Conservation (phyloP, 2,113 vertebrate genomes). For the Narcine bancroftii region DNA sequence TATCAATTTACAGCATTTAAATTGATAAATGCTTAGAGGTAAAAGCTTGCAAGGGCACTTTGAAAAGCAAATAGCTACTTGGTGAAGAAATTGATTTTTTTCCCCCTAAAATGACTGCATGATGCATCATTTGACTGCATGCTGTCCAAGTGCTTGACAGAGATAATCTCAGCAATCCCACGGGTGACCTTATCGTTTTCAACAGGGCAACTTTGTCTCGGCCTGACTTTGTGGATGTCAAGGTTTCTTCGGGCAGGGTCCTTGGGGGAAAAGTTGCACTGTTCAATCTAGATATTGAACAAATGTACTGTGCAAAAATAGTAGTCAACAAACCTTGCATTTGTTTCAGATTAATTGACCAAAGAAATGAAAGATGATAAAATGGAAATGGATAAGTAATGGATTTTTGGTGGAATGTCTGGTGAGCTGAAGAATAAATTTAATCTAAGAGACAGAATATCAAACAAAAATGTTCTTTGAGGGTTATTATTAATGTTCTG, state of each 20-base stretch:
- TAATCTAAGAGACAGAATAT: constrained; percentile 11
- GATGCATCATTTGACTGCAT: constrained; percentile 89
- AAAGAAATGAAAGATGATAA: constrained; percentile 55
- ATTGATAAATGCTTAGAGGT: constrained; percentile 82
- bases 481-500: not conserved
- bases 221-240: constrained; percentile 79
- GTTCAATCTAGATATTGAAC: constrained; percentile 77
- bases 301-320: constrained; percentile 45
- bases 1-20: constrained; percentile 91
- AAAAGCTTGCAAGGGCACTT: constrained; percentile 87
- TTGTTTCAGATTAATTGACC: constrained; percentile 44
- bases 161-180: constrained; percentile 88
- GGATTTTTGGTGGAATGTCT: constrained; percentile 49
- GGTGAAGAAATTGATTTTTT: constrained; percentile 80
- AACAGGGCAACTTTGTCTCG: constrained; percentile 75
- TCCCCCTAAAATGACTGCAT: constrained; percentile 81
- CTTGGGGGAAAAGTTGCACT: constrained; percentile 72
- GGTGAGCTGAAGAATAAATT: constrained; percentile 45
- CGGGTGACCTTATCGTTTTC: constrained; percentile 84
- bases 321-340: constrained; percentile 56
- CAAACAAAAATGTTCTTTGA: constrained; percentile 6
- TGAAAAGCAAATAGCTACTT: constrained; percentile 89
- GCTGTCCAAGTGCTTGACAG: constrained; percentile 90
- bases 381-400: constrained; percentile 44
- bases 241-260: constrained; percentile 71